phyloP scores from a whole-genome alignment of 2,888 invertebrate genomes.

The Bursaphelenchus okinawaensis region DNA sequence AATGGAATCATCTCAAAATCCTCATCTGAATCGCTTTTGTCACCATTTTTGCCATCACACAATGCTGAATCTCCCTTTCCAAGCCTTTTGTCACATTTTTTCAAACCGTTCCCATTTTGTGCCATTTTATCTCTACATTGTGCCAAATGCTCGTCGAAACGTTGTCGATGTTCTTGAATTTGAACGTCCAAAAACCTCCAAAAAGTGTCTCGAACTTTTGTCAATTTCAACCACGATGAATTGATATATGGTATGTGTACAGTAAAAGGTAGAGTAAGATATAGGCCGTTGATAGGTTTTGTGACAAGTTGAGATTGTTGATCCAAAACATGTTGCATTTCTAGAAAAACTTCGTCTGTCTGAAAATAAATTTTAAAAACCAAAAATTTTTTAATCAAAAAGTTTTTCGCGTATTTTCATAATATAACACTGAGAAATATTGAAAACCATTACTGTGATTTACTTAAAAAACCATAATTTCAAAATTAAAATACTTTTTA shows the following conservation, averaged over 20 bases:
- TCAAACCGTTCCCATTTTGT: too few relatives aligned
- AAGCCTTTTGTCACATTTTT: background rate
- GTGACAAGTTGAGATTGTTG: slow-evolving; percentile 44
- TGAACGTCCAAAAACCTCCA: slow-evolving; percentile 43
- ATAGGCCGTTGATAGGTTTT: slow-evolving; percentile 40
- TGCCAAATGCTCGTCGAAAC: background rate
- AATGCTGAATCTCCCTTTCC: background rate
- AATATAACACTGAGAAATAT: too few relatives aligned
- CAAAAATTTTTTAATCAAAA: too few relatives aligned
- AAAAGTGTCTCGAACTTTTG: slow-evolving; percentile 37
- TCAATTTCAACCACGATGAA: slow-evolving; percentile 42
- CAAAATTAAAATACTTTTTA: too few relatives aligned
- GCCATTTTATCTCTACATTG: background rate
- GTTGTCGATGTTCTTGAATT: slow-evolving; percentile 27
- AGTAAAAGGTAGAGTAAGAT: slow-evolving; percentile 44
- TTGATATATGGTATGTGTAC: slow-evolving; percentile 45
- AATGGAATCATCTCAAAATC: background rate
- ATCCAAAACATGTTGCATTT: slow-evolving; percentile 48
- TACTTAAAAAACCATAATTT: too few relatives aligned
- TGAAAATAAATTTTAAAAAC: too few relatives aligned
- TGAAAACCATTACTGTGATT: too few relatives aligned
- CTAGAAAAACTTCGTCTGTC: slow-evolving; percentile 42
- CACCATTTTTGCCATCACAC: too few relatives aligned
- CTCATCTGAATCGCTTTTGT: background rate
- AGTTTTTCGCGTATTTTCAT: too few relatives aligned